Evolutionary conservation across 1,140 invertebrate genomes (phyloP).

Genomic region (Lepidostoma basale): DNA sequence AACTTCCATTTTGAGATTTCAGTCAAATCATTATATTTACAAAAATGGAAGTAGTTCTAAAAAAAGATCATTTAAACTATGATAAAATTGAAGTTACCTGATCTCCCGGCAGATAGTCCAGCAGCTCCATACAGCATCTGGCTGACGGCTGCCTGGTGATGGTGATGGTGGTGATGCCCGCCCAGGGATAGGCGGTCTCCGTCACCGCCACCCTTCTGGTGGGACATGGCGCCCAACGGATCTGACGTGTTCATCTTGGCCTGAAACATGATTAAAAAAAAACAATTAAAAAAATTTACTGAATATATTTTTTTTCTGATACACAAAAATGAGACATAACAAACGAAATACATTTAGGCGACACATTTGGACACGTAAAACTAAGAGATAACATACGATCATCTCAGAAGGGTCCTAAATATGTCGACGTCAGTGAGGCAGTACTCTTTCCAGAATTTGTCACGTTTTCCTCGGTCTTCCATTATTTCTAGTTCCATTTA

Average conservation of each 20-base stretch:
- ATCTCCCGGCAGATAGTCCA: slow-evolving; percentile 57
- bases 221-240: slow-evolving; percentile 49
- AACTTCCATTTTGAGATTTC: too few species aligned
- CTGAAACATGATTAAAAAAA: slow-evolving; percentile 52
- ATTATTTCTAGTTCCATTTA: too few species aligned
- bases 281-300: background rate
- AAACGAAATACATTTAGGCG: too few species aligned
- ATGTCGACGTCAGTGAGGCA: too few species aligned
- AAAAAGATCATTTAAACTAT: slow-evolving; percentile 39
- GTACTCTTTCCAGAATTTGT: too few species aligned
- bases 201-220: slow-evolving; percentile 51
- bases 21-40: too few species aligned
- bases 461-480: too few species aligned
- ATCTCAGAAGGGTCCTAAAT: too few species aligned
- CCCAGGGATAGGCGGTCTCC: slow-evolving; percentile 52
- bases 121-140: slow-evolving; percentile 60
- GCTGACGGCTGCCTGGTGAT: slow-evolving; percentile 59
- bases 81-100: slow-evolving; percentile 49
- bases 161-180: slow-evolving; percentile 44
- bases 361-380: too few species aligned
- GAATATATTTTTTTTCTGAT: background rate
- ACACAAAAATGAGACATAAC: too few species aligned
- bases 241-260: slow-evolving; percentile 66
- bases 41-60: background rate
- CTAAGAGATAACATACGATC: too few species aligned